phyloP scores from a whole-genome alignment of 2,113 vertebrate species.

The Marcusenius ussheri region DNA sequence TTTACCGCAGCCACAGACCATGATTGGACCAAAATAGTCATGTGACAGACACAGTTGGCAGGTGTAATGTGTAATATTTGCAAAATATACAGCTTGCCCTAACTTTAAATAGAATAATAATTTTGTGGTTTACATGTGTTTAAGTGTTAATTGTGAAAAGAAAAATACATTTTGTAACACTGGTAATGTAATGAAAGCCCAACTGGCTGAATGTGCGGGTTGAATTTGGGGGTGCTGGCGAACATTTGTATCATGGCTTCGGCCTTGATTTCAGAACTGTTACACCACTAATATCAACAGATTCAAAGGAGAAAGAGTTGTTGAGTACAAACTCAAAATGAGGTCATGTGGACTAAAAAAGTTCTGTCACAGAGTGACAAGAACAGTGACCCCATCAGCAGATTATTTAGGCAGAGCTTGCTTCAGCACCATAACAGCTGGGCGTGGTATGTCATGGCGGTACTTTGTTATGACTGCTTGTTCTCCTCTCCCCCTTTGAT shows the following conservation, averaged over 20 bases:
- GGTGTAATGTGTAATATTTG: neutral
- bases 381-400: neutral
- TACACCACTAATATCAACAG: neutral
- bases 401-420: neutral
- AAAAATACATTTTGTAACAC: neutral
- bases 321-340: neutral
- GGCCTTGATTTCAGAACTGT: neutral
- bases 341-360: neutral
- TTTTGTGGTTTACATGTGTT: neutral
- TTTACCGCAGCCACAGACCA: neutral
- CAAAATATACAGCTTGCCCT: neutral
- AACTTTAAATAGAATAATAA: neutral
- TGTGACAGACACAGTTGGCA: neutral
- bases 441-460: neutral
- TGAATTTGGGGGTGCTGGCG: neutral
- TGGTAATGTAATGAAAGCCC: neutral
- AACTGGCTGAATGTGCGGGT: neutral
- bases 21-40: neutral
- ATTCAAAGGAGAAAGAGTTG: neutral
- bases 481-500: constrained; percentile 28
- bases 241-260: neutral
- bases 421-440: neutral
- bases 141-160: neutral
- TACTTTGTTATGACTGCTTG: constrained; percentile 17
- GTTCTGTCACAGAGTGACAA: neutral